Base-by-base conservation (phyloP, 2,797 vertebrate species). In the Phataginus tricuspis region DNA sequence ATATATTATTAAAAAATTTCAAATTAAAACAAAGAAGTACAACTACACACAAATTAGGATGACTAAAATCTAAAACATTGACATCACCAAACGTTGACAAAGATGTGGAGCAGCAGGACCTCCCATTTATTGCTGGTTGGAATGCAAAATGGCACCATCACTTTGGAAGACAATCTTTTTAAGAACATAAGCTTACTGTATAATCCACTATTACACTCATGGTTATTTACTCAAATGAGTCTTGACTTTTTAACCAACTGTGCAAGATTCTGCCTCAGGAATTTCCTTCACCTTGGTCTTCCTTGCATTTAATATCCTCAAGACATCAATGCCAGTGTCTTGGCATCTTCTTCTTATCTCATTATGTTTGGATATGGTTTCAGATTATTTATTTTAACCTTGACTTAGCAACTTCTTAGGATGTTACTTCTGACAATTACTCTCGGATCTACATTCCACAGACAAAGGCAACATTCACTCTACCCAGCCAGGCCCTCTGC, bases 381-480 rank as follows among this genome's bases (percentile, higher is more conserved):
- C 85, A 95, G 55, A 93, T 85, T 75, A n/a, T 63, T 78, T 88
- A 63, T 92, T 84, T 89, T 89, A 68, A 66, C 25, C 57, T 80
- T 74, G 37, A 59, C 39, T 86, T 90, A 72, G 53, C 79, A 79
- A 59, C n/a, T 37, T 79, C 45, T 72, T 92, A 85, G 63, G 71
- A 89, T 85, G 55, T 92, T 89, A 95, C 85, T 84, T 85, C 55
- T 89, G 90, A 90, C 79, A 72, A 49, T 88, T 51, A 15, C 53
- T 42, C 31, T 77, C 39, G 53, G 15, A 59, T 45, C 63, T 51
- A 68, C 8, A 75, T 88, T 83, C 45, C 21, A 69, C 42, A 55
- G 61, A 92, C 66, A 91, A 77, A 66, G 34, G 27, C 29, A 77
- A 37, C 39, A 57, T 85, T 57, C 11, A 55, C 12, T 57, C 27